These are phyloP conservation scores for Suillia variegata DNA, from an alignment of 2,888 invertebrate species.

Conservation along the genomic window DNA sequence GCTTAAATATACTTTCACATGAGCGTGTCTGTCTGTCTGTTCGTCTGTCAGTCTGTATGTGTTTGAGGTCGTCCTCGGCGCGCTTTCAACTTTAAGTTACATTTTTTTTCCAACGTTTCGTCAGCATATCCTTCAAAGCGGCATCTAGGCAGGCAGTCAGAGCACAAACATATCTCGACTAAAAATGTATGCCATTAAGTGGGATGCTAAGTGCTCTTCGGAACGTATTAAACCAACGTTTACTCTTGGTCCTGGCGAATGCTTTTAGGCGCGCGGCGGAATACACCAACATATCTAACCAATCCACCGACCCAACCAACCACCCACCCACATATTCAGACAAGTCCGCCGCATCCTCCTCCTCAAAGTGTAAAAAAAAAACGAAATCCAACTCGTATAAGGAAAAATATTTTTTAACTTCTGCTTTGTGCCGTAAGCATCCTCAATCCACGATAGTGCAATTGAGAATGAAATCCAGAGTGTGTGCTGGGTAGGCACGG, in stretches of 20 bases:
- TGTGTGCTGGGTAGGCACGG: not conserved
- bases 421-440: not conserved
- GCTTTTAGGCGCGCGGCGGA: not conserved
- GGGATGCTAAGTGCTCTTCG: conserved; percentile 15
- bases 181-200: conserved; percentile 14
- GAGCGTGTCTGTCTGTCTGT: not conserved
- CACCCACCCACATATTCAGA: no score
- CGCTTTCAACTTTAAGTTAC: not conserved
- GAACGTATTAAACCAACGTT: conserved; percentile 21
- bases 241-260: conserved; percentile 11
- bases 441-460: conserved; percentile 8
- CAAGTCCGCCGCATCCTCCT: no score
- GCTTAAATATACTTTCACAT: not conserved
- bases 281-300: no score
- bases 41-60: not conserved
- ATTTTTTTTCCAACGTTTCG: not conserved
- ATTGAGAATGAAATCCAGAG: conserved; percentile 1
- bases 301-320: no score
- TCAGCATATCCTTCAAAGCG: no score
- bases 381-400: no score
- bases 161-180: not conserved
- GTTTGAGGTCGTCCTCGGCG: not conserved
- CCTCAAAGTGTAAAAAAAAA: no score
- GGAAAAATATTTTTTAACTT: no score
- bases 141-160: not conserved